Percentiles rank a stretch among this genome's conserved stretches.
phyloP scores from a whole-genome alignment of 1,140 invertebrate genomes.

The Drosophila hydei region DNA sequence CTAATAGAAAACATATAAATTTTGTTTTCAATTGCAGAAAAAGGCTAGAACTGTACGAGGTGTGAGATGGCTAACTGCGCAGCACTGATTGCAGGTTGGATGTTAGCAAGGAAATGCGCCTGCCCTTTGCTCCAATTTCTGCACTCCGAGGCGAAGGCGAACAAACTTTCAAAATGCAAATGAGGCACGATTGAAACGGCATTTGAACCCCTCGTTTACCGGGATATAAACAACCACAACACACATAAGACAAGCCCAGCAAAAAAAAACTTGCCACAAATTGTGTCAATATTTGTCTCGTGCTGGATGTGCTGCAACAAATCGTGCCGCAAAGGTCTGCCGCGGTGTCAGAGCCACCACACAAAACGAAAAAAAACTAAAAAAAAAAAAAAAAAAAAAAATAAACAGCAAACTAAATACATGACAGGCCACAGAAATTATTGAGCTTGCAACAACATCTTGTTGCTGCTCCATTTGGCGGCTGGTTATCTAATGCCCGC shows the following conservation, averaged over 20 bases:
- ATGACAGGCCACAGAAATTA: slow-evolving; percentile 78
- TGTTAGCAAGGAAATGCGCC: slow-evolving; percentile 41
- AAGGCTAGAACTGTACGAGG: too few species aligned
- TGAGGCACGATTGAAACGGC: slow-evolving; percentile 72
- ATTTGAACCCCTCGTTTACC: slow-evolving; percentile 59
- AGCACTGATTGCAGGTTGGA: too few species aligned
- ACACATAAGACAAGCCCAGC: background rate
- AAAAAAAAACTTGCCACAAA: slow-evolving; percentile 68
- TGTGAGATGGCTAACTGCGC: too few species aligned
- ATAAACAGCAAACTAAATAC: slow-evolving; percentile 35
- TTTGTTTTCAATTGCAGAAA: too few species aligned
- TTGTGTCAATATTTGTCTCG: slow-evolving; percentile 83
- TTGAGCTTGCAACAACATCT: slow-evolving; percentile 51
- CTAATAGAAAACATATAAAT: too few species aligned
- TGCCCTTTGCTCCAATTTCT: slow-evolving; percentile 78
- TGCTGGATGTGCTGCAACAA: slow-evolving; percentile 80
- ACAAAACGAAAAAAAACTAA: slow-evolving; percentile 36
- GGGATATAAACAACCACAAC: slow-evolving; percentile 51
- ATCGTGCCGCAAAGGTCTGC: slow-evolving; percentile 79
- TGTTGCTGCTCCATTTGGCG: slow-evolving; percentile 37
- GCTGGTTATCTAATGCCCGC: slow-evolving; percentile 65
- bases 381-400: slow-evolving; percentile 6
- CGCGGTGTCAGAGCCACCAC: slow-evolving; percentile 65
- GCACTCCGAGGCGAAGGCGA: slow-evolving; percentile 41
- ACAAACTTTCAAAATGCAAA: slow-evolving; percentile 78